Base-by-base conservation (phyloP, 2,888 invertebrate genomes). In the Ellobium chinense region DNA sequence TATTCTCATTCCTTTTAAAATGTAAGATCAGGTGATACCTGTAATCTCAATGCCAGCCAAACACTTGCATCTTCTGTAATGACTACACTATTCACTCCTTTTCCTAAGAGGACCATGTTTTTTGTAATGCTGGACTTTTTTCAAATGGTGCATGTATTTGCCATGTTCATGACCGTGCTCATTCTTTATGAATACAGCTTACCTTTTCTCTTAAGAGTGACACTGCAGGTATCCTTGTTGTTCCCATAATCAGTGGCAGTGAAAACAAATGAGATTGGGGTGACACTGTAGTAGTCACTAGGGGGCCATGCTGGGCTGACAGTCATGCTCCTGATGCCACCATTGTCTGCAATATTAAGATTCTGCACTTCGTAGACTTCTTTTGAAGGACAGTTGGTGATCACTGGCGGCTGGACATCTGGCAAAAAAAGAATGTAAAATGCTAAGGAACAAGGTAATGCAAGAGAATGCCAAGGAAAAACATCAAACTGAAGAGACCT, bases 231-330 rank as follows among this genome's bases (percentile, higher is more conserved):
- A 12, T 98, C 98, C 14, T 97, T 97, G 91, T 99, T 99, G 84
- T 98, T 98, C 91, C 98, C 98, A 90, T 97, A 97, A 93, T 99
- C 99, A 89, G 97, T 98, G 4, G 98, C 99, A 0, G 98, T 96
- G 90, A n/a, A n/a, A n/a, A n/a, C n/a, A n/a, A n/a, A n/a, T 66
- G 66, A 24, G 34, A 9, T 58, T 5, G n/a, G 4, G n/a, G 7
- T n/a, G n/a, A 5, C 5, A n/a, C 7, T 58, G 58, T 58, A 72
- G 24, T 12, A 58, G 27, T 80, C 79, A 66, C 84, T 85, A 12
- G 86, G 58, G 4, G 89, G 89, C 46, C 46, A 80, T 7, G 85
- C 69, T 1, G 84, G 83, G 9, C 74, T 63, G 1, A 60, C 60
- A 14, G 66, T 54, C 54, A 78, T 29, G 36, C 69, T 77, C 14